These are phyloP conservation scores for Sakesphorus luctuosus DNA, from an alignment of 2,113 vertebrate genomes.

Conservation along the genomic window DNA sequence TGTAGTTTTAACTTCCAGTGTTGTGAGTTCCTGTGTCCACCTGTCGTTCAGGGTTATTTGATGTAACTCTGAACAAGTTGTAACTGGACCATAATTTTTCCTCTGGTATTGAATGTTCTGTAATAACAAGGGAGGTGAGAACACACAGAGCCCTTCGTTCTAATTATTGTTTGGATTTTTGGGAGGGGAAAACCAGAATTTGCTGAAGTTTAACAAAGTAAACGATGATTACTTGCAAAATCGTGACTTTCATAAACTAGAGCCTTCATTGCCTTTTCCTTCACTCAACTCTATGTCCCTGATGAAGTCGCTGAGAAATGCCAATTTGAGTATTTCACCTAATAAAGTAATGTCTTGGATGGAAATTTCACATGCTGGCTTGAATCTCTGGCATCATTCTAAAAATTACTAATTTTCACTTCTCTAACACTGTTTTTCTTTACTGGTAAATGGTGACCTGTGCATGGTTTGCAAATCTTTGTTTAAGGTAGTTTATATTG, in stretches of 20 bases:
- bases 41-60: conserved; percentile 4
- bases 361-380: neutral
- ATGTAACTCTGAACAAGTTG: conserved; percentile 1
- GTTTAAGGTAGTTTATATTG: neutral
- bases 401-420: neutral
- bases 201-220: neutral
- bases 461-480: conserved; percentile 29
- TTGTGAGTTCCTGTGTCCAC: neutral
- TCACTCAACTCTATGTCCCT: neutral
- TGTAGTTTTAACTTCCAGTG: neutral
- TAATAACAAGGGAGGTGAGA: neutral
- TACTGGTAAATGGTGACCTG: neutral
- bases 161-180: neutral
- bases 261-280: neutral
- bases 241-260: neutral
- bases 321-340: neutral
- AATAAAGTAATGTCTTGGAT: neutral
- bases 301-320: neutral
- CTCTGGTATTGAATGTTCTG: neutral
- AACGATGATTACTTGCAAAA: neutral
- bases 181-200: neutral
- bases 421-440: neutral
- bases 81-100: neutral
- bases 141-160: neutral
- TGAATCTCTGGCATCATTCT: neutral